phyloP scores from a whole-genome alignment of 23 tunicate species.

The Diplosoma virens region DNA sequence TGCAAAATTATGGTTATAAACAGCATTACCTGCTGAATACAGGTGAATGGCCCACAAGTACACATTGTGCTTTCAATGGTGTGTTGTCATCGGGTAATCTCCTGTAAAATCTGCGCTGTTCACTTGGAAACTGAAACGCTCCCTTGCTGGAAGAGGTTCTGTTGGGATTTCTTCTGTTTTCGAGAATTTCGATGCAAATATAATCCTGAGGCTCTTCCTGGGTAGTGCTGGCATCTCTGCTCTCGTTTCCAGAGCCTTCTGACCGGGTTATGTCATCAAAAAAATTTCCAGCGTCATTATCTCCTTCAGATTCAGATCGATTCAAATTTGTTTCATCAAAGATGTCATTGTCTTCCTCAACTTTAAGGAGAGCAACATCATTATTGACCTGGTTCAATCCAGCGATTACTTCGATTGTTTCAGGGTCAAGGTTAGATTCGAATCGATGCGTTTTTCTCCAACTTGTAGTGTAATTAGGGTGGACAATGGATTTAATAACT shows the following conservation, averaged over 20 bases:
- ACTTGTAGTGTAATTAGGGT: constrained; percentile 26
- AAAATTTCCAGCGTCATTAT: not conserved
- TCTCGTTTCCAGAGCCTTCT: not conserved
- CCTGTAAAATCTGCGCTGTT: constrained; percentile 17
- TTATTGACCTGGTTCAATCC: constrained; percentile 4
- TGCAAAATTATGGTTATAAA: no score
- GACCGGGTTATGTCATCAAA: no score
- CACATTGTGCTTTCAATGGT: constrained; percentile 35
- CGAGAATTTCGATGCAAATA: not conserved
- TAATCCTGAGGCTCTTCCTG: not conserved
- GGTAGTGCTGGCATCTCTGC: not conserved
- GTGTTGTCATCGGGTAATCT: constrained; percentile 1
- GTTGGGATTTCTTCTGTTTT: not conserved
- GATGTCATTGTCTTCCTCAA: constrained; percentile 39
- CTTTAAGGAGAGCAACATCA: constrained; percentile 61
- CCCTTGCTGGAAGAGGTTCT: not conserved
- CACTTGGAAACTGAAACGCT: constrained; percentile 30
- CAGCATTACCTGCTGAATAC: not conserved
- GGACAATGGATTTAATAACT: constrained; percentile 38
- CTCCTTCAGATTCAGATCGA: not conserved
- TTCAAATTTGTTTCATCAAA: not conserved
- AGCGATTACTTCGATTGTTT: not conserved
- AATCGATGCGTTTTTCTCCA: not conserved
- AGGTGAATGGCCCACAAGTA: constrained; percentile 42
- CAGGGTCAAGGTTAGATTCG: not conserved